Percentiles rank a stretch among this genome's conserved stretches.
phyloP scores from a whole-genome alignment of 2,888 invertebrate genomes.

The Chesias legatella region DNA sequence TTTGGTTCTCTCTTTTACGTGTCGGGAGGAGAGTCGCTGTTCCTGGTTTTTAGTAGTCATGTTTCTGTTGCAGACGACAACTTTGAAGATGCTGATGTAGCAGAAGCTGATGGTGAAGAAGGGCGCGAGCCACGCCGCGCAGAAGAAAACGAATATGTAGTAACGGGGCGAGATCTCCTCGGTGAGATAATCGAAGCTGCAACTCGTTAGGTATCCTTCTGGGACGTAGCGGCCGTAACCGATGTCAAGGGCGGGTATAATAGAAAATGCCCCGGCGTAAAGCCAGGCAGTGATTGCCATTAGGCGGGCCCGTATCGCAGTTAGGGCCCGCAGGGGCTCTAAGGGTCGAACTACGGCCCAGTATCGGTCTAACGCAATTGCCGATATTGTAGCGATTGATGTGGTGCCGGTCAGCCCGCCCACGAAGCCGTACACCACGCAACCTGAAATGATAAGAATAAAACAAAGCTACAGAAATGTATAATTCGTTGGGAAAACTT shows the following conservation, averaged over 20 bases:
- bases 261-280: conserved; percentile 85
- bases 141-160: conserved; percentile 88
- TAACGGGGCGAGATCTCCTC: conserved; percentile 80
- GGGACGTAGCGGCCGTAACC: conserved; percentile 89
- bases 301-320: conserved; percentile 81
- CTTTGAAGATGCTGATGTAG: conserved; percentile 85
- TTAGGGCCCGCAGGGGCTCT: conserved; percentile 83
- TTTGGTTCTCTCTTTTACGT: conserved; percentile 82
- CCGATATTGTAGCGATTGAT: conserved; percentile 89
- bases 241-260: conserved; percentile 84
- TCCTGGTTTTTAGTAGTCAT: conserved; percentile 68
- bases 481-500: no score
- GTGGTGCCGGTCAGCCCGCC: conserved; percentile 90
- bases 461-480: neutral
- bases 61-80: conserved; percentile 79
- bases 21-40: conserved; percentile 74
- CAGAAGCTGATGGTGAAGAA: conserved; percentile 85
- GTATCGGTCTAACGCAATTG: conserved; percentile 90
- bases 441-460: conserved; percentile 77
- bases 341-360: conserved; percentile 90
- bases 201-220: conserved; percentile 91
- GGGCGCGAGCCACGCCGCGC: conserved; percentile 88
- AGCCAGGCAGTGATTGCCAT: conserved; percentile 85
- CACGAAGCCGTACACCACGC: conserved; percentile 88
- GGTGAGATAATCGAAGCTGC: conserved; percentile 92